Base-by-base conservation (phyloP, 2,113 vertebrate genomes). In the Cepphus grylle region DNA sequence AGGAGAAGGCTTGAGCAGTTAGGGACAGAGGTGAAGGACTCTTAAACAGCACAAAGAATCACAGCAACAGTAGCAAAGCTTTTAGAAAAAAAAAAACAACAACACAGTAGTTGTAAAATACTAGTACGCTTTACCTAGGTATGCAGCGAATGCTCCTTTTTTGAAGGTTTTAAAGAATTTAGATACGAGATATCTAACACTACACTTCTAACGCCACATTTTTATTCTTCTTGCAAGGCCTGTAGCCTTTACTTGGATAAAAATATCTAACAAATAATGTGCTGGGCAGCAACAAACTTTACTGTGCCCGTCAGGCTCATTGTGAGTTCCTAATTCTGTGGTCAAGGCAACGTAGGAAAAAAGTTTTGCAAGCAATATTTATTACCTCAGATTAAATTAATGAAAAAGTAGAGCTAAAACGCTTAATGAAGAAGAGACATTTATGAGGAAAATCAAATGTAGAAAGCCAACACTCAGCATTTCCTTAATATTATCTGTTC, bases 401-500 rank as follows among this genome's bases (percentile, higher is more conserved):
- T 65, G 26, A 80, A 93, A 81, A 90, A 52, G 8, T n/a, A 66
- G 19, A 94, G 47, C 15, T 91, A 76, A 85, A 95, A 71, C 15
- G 49, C 15, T 88, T 82, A 86, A 88, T 61, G 53, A 81, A 93
- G 22, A 38, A 3, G 8, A 87, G 42, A 72, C 23, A 29, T 49
- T 96, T 76, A 69, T 32, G 36, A 82, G 21, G 40, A 53, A 96
- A 96, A 95, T 92, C 18, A 77, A 79, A 93, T 52, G 17, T 42
- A 55, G 90, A 90, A 85, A 87, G 16, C 29, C n/a, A 71, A 23
- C 16, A 86, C 87, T 91, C 58, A 49, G 52, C 30, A 81, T 71
- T 76, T 61, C 17, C 9, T 93, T 84, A 93, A 52, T 80, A 72
- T 56, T 83, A 66, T 61, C 47, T 72, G 43, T 69, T 77, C 34